Evolutionary conservation across 2,113 vertebrate genomes (phyloP), one percentile per base, ranked within the genome.

Genomic region (Amazona vittata): DNA sequence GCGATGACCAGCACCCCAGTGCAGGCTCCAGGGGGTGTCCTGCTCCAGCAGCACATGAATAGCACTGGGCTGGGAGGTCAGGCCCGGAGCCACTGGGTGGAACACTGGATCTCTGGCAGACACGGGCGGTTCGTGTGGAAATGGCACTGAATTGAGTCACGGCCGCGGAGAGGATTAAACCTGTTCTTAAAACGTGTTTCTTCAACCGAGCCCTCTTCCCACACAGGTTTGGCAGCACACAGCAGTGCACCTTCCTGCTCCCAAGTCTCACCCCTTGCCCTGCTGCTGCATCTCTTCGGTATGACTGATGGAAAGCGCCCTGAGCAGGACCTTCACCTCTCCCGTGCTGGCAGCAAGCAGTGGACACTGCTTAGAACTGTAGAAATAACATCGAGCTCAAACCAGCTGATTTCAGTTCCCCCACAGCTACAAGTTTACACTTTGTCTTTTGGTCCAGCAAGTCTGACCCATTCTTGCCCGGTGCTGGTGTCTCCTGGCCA

Each of bases 21-120:
- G 43, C 57, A 35, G 57, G 57, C 77, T 71, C 59, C 1, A 4
- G 1, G 8, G 31, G 41, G 31, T 24, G 47, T 57, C 52, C 6
- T 5, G 78, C 76, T 75, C 0, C 78, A 16, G 49, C 12, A 12
- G 11, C 0, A 5, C 0, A 0, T 0, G 11, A 57, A 47, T 9
- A 80, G 67, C 90, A 75, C 62, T 1, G 4, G 85, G 70, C 78
- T 0, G 1, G 6, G 9, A 5, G 68, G 74, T 46, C 43, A 22
- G 1, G 5, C 59, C 4, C 0, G 4, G 37, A 33, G 37, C 49
- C 7, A 29, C 0, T 1, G 73, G 74, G 37, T 41, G 88, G 37
- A 25, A 43, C 33, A 6, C 60, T 1, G 5, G 18, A 31, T 33
- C 62, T 65, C 17, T 2, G 0, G 6, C 67, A 39, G 70, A 12